Conservation (phyloP, 2,113 vertebrate genomes). For the Leptobrachium ailaonicum region DNA sequence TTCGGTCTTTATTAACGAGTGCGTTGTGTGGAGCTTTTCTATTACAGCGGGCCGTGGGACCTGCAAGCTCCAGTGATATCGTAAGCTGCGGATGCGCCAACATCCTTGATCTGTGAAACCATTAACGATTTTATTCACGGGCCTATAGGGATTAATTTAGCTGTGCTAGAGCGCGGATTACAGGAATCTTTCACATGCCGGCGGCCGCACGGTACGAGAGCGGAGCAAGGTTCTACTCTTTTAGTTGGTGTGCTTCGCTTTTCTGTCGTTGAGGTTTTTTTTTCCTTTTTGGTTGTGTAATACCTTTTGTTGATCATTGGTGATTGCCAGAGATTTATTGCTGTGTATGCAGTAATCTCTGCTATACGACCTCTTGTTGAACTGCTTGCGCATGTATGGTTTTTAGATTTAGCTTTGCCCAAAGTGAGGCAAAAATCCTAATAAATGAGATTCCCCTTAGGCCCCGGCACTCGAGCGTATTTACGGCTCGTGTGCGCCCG, state of each 20-base stretch:
- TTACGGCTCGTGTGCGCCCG: too few relatives aligned
- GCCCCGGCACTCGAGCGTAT: too few relatives aligned
- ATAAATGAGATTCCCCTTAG: too few relatives aligned
- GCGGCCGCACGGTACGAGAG: not conserved
- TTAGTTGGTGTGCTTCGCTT: too few relatives aligned
- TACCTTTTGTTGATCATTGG: not conserved
- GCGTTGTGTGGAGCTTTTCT: not conserved
- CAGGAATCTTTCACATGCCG: constrained; percentile 7
- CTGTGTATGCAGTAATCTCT: too few relatives aligned
- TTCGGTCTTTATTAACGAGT: not conserved
- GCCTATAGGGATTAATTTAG: constrained; percentile 29
- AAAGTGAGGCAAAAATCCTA: too few relatives aligned
- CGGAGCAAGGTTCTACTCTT: not conserved
- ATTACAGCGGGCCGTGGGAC: not conserved
- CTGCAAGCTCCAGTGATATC: not conserved
- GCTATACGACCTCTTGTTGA: too few relatives aligned
- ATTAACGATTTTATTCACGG: constrained; percentile 25
- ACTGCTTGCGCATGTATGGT: too few relatives aligned
- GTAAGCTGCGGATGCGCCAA: not conserved
- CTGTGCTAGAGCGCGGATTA: constrained; percentile 13
- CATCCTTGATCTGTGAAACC: constrained; percentile 13
- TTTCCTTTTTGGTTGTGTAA: not conserved
- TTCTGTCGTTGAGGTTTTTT: not conserved
- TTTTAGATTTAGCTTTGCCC: too few relatives aligned
- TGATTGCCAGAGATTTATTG: not conserved